phyloP scores from a whole-genome alignment of 2,797 vertebrate genomes.

The Babyrousa celebensis region DNA sequence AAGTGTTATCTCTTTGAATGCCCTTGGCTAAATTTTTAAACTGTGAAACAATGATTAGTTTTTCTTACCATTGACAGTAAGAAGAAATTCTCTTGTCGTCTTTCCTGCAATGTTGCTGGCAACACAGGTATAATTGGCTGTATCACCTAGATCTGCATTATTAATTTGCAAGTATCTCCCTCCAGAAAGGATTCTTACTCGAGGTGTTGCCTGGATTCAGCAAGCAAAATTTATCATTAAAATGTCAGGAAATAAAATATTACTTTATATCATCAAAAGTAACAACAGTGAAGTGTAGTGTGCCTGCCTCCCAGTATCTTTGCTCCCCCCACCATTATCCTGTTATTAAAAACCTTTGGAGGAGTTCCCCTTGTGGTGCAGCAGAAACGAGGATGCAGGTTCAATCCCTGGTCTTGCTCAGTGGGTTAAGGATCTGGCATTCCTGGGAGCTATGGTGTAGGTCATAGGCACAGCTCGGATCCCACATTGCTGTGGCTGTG shows the following conservation, averaged over 20 bases:
- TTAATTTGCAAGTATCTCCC: conserved; percentile 98
- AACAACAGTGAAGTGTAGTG: background rate
- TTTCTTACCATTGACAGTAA: conserved; percentile 95
- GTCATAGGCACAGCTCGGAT: too few species aligned
- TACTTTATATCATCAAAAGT: conserved; percentile 16
- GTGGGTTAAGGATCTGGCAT: too few species aligned
- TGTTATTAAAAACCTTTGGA: background rate
- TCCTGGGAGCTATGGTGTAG: too few species aligned
- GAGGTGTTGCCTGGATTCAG: conserved; percentile 93
- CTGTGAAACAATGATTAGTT: background rate
- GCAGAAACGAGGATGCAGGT: too few species aligned
- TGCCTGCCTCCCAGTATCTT: background rate
- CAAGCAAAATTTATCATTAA: conserved; percentile 58
- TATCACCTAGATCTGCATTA: conserved; percentile 94
- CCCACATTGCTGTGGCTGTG: too few species aligned
- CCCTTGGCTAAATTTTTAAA: background rate
- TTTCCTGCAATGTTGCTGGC: conserved; percentile 97
- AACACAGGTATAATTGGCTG: conserved; percentile 95
- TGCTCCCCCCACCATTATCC: background rate
- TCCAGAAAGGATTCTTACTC: conserved; percentile 95
- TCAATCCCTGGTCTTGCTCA: too few species aligned
- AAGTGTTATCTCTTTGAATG: background rate
- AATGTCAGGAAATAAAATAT: background rate
- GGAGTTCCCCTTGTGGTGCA: too few species aligned
- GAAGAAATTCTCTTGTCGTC: conserved; percentile 94